Evolutionary conservation across 2,888 invertebrate species (phyloP).

Genomic region (Nesidiocoris tenuis): DNA sequence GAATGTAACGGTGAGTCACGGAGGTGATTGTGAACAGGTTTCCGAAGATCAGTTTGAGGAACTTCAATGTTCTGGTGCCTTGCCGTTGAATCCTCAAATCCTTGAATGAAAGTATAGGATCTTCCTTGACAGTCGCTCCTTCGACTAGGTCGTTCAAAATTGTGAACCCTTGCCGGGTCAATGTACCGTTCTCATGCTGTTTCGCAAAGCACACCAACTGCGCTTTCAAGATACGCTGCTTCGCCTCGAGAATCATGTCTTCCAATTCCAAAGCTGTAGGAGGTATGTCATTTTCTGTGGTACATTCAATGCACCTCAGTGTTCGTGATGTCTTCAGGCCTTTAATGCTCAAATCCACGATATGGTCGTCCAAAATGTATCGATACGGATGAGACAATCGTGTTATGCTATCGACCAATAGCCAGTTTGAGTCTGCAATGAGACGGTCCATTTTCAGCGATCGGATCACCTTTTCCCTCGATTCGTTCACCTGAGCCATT

Average conservation of each 20-base stretch:
- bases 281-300: slow-evolving; percentile 10
- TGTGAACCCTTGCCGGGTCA: slow-evolving; percentile 26
- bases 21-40: slow-evolving; percentile 36
- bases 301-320: slow-evolving; percentile 11
- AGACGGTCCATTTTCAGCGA: slow-evolving; percentile 44
- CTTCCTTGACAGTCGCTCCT: slow-evolving; percentile 36
- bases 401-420: slow-evolving; percentile 36
- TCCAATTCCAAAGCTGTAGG: slow-evolving; percentile 12
- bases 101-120: slow-evolving; percentile 22
- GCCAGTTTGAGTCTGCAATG: slow-evolving; percentile 43
- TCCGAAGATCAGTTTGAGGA: slow-evolving; percentile 26
- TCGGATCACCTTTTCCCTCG: slow-evolving; percentile 28
- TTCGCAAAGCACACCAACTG: slow-evolving; percentile 35
- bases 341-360: neutral
- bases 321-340: slow-evolving; percentile 15
- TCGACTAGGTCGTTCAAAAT: slow-evolving; percentile 34
- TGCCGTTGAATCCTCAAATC: slow-evolving; percentile 33
- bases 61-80: slow-evolving; percentile 13
- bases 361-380: slow-evolving; percentile 19
- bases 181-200: slow-evolving; percentile 32
- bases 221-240: slow-evolving; percentile 39
- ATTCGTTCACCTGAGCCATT: slow-evolving; percentile 30
- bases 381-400: slow-evolving; percentile 29
- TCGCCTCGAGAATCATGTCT: slow-evolving; percentile 30
- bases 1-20: slow-evolving; percentile 37